A percentile compares a stretch with the other conserved stretches of the same genome.
Evolutionary conservation across 1,140 invertebrate genomes (phyloP).

Genomic region (Lucilia sericata): DNA sequence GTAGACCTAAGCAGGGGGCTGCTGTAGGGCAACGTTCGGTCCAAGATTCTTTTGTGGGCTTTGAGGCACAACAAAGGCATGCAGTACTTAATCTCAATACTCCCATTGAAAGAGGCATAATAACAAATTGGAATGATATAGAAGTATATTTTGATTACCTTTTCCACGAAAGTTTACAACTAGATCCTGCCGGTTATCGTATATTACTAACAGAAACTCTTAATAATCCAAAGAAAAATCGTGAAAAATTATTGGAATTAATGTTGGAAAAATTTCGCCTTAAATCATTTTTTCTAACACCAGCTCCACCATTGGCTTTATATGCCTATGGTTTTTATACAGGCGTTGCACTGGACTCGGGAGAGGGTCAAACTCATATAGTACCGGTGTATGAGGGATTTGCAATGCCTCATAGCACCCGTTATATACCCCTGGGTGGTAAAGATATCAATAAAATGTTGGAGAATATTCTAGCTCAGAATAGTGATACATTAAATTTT

Average conservation of each 20-base stretch:
- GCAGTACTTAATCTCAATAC: background rate
- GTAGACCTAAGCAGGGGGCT: background rate
- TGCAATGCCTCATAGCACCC: background rate
- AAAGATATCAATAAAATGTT: background rate
- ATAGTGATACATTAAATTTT: background rate
- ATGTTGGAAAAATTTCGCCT: background rate
- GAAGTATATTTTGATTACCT: background rate
- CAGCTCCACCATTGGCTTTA: background rate
- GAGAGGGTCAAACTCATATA: conserved; percentile 1
- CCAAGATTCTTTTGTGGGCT: background rate
- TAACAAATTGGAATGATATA: background rate
- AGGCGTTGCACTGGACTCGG: background rate
- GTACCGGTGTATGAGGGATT: background rate
- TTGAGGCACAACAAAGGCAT: background rate
- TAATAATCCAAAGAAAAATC: background rate
- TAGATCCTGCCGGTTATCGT: background rate
- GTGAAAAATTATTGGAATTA: background rate
- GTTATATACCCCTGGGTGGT: background rate
- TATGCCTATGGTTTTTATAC: conserved; percentile 6
- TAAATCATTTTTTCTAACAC: background rate
- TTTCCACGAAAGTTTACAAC: background rate
- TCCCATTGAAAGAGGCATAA: background rate
- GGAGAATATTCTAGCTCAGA: background rate
- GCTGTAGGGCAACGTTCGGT: background rate
- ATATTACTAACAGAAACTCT: background rate